Conservation (phyloP, 2,113 vertebrate genomes). For the Verasper variegatus region DNA sequence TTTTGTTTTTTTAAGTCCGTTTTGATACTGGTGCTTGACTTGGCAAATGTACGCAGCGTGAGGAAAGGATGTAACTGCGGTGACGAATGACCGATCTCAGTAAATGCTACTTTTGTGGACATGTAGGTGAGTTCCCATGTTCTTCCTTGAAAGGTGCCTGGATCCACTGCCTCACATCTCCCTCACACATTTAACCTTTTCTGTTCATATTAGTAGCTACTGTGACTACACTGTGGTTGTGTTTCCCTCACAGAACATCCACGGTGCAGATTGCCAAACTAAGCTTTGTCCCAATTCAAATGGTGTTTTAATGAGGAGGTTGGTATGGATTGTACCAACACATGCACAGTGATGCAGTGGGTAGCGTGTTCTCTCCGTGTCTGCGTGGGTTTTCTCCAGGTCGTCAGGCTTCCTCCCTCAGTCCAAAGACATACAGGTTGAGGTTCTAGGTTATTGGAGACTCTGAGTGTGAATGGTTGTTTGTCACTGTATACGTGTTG, state of each 20-base stretch:
- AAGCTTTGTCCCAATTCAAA: background rate
- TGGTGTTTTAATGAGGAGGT: background rate
- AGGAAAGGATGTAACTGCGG: background rate
- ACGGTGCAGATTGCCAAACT: background rate
- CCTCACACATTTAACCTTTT: constrained; percentile 12
- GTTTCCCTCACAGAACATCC: constrained; percentile 11
- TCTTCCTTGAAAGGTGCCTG: constrained; percentile 29
- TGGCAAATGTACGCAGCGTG: constrained; percentile 2
- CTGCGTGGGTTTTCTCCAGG: too few species aligned
- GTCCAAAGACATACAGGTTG: too few species aligned
- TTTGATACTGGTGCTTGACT: constrained; percentile 24
- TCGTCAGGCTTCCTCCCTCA: too few species aligned
- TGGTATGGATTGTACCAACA: background rate
- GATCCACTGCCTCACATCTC: constrained; percentile 7
- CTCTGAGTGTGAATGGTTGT: background rate
- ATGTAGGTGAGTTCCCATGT: background rate
- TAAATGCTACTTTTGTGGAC: constrained; percentile 14
- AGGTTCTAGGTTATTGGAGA: background rate
- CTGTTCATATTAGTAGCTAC: background rate
- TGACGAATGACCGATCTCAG: background rate
- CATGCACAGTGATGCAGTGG: background rate
- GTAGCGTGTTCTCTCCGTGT: too few species aligned
- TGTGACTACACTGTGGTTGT: background rate
- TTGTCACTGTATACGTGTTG: too few species aligned
- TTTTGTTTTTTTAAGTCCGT: constrained; percentile 13